phyloP scores from a whole-genome alignment of 2,797 vertebrate genomes.

The Pangasius djambal region DNA sequence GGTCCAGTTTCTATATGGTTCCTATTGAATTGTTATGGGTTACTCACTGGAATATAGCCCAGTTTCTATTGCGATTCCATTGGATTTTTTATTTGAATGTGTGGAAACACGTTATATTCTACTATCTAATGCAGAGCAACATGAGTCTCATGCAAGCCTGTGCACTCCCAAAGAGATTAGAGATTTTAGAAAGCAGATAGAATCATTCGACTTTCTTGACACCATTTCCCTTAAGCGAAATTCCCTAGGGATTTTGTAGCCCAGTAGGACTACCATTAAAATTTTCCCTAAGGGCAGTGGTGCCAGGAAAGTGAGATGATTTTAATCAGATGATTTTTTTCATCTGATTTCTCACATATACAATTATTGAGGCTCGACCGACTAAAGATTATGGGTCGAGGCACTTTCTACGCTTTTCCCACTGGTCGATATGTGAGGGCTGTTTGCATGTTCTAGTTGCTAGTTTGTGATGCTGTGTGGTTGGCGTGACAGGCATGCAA shows the following conservation, averaged over 20 bases:
- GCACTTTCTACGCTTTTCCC: neutral
- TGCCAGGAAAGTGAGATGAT: neutral
- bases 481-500: neutral
- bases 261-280: neutral
- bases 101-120: neutral
- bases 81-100: neutral
- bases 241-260: neutral
- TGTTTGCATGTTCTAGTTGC: neutral
- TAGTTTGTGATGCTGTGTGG: neutral
- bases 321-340: neutral
- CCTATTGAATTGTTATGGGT: neutral
- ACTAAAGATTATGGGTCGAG: conserved; percentile 9
- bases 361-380: neutral
- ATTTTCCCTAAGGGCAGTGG: neutral
- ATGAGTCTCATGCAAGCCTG: neutral
- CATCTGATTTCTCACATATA: neutral
- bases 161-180: neutral
- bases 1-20: neutral
- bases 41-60: neutral
- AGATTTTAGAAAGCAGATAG: conserved; percentile 2
- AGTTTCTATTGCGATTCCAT: neutral
- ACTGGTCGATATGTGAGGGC: neutral
- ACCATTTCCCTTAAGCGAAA: neutral
- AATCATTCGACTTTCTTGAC: neutral
- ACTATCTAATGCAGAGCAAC: neutral